Percentiles rank a stretch among this genome's conserved stretches.
These are phyloP conservation scores for human DNA, from an alignment of 2,113 vertebrate genomes.

Conservation along the genomic window GRCh38 chr1:29085501-29086000, in stretches of 20 bases:
- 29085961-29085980: not conserved
- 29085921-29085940: not conserved
- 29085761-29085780: no score
- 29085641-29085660: no score
- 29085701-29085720: no score
- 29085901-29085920: not conserved
- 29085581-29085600: not conserved
- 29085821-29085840: no score
- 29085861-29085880: not conserved
- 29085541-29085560: not conserved
- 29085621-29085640: no score
- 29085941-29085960: not conserved
- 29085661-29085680: no score
- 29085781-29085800: no score
- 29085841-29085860: not conserved
- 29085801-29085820: no score
- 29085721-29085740: no score
- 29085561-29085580: not conserved
- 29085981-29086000: not conserved
- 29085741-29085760: no score
- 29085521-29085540: not conserved
- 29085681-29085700: no score
- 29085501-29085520: slow-evolving; percentile 34
- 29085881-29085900: not conserved
- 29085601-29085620: no score